These are phyloP conservation scores for Microhierax caerulescens DNA, from an alignment of 2,797 vertebrate genomes.

Conservation along the genomic window DNA sequence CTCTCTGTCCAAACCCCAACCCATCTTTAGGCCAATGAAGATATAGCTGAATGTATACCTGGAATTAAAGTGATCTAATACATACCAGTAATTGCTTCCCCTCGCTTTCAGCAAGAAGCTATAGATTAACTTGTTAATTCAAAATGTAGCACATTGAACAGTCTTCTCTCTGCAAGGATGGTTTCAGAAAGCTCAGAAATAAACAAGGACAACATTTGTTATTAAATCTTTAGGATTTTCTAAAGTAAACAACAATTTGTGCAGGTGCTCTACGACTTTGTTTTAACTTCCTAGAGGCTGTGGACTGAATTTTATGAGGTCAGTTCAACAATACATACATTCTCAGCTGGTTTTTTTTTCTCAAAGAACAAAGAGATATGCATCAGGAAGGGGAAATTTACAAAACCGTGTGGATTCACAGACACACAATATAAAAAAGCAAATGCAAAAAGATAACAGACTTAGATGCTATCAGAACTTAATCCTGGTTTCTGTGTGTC, in stretches of 20 bases:
- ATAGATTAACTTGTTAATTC: conserved; percentile 64
- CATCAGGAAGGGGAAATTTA: background rate
- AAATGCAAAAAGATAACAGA: background rate
- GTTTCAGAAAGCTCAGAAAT: conserved; percentile 15
- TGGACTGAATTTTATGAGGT: conserved; percentile 25
- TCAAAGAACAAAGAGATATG: background rate
- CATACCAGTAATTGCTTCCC: conserved; percentile 28
- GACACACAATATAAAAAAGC: background rate
- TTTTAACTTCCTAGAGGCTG: background rate
- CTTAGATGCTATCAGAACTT: background rate
- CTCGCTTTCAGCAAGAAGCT: conserved; percentile 29
- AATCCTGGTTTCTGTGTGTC: background rate
- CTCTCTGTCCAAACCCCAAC: background rate
- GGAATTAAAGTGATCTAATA: conserved; percentile 56
- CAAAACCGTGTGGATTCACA: background rate
- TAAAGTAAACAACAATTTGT: conserved; percentile 23
- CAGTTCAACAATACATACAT: background rate
- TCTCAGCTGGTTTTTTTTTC: background rate
- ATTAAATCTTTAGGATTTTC: background rate
- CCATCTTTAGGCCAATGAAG: background rate
- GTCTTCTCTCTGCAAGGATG: background rate
- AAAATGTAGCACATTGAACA: conserved; percentile 23
- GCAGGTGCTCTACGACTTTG: background rate
- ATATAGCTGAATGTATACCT: background rate
- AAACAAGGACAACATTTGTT: background rate